Conservation (phyloP, 2,888 invertebrate genomes). For the Allophyes oxyacanthae region DNA sequence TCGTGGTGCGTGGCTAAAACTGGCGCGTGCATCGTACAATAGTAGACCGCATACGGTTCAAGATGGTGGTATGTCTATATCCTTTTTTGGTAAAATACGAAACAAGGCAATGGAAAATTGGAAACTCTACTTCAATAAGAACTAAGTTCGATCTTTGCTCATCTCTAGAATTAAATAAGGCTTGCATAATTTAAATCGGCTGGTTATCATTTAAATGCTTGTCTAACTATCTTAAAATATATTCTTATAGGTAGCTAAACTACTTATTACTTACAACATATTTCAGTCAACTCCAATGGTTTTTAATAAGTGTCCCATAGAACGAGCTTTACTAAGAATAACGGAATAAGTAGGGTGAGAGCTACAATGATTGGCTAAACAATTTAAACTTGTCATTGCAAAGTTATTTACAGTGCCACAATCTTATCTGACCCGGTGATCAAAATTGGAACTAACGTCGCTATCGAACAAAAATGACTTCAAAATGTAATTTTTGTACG, state of each 20-base stretch:
- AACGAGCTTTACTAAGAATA: slow-evolving; percentile 16
- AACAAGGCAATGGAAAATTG: too few species aligned
- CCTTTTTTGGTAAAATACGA: too few species aligned
- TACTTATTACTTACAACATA: slow-evolving; percentile 15
- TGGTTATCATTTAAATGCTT: slow-evolving; percentile 13
- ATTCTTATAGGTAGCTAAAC: slow-evolving; percentile 21
- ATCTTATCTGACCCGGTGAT: too few species aligned
- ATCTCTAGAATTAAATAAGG: slow-evolving; percentile 14
- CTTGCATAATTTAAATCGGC: slow-evolving; percentile 35
- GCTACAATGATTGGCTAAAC: not conserved
- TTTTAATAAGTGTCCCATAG: slow-evolving; percentile 28
- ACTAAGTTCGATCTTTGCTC: slow-evolving; percentile 5
- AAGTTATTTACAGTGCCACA: not conserved
- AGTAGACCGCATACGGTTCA: too few species aligned
- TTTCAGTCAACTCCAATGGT: slow-evolving; percentile 17
- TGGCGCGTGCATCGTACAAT: too few species aligned
- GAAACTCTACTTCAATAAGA: too few species aligned
- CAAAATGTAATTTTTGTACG: too few species aligned
- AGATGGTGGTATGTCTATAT: too few species aligned
- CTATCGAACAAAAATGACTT: too few species aligned
- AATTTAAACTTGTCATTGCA: too few species aligned
- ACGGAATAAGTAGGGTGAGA: slow-evolving; percentile 37
- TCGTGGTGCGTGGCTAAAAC: too few species aligned
- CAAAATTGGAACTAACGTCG: too few species aligned
- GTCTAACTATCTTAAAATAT: slow-evolving; percentile 3